Evolutionary conservation across 2,888 invertebrate species (phyloP), one percentile per base, ranked within the genome.

Genomic region (Aphrophora alni): DNA sequence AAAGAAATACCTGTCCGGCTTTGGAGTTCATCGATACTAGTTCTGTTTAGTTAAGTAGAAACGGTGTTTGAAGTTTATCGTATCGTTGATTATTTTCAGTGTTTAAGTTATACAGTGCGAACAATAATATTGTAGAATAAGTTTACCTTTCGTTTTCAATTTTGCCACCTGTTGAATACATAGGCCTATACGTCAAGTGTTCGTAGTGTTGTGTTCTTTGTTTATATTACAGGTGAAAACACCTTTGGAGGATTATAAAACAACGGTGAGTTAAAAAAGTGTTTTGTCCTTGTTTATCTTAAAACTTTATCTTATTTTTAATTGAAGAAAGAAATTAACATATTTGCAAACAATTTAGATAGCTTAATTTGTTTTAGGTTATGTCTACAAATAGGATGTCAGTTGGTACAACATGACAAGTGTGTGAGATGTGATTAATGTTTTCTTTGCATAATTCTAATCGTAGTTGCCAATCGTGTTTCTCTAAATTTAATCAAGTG

Each of bases 1-100:
- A 26, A 38, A 38, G 77, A 82, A 84, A 83, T 51, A 73, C 69
- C 70, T 69, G 44, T 75, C 10, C 80, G 33, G 75, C 12, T 44
- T 44, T 17, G 59, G 21, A 59, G 59, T 59, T 21, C 59, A 59
- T 44, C n/a, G 59, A 7, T 59, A 21, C 5, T 8, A 59, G 59
- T 7, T 21, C 69, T 70, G 33, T 79, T 26, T 17, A 69, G 74
- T 74, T 74, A 68, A 69, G 68, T n/a, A n/a, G n/a, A n/a, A 79
- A 79, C 72, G 25, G 59, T 14, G 70, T 59, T 68, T 28, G 44
- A 74, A 71, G 70, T n/a, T 71, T 27, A 27, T 12, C 25, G 44
- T 38, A 75, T 8, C 33, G 28, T 77, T 69, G 69, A 14, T 44
- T 59, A 59, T 21, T 59, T 59, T 59, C 14, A 2, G 21, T 21